A percentile compares a stretch with the other conserved stretches of the same genome.
These are phyloP conservation scores for Onthophagus sagittarius DNA, from an alignment of 2,888 invertebrate genomes.

Conservation along the genomic window DNA sequence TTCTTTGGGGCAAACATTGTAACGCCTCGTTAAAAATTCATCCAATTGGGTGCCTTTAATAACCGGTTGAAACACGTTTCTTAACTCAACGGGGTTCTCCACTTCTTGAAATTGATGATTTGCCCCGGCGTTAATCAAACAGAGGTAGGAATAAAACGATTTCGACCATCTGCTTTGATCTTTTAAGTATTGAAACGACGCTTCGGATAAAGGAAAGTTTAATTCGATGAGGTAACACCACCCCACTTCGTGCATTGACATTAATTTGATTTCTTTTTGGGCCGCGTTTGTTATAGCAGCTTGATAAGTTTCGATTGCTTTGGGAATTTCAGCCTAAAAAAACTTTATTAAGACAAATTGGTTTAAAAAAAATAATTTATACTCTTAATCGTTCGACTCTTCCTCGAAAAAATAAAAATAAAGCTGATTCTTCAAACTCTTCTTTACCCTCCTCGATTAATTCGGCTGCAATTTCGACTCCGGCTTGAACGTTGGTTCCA, in stretches of 20 bases:
- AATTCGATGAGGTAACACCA: constrained; percentile 64
- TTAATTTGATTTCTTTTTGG: constrained; percentile 61
- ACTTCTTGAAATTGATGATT: constrained; percentile 33
- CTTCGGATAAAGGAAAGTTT: constrained; percentile 54
- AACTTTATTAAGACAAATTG: neutral
- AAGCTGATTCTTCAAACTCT: constrained; percentile 58
- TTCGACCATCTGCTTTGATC: constrained; percentile 63
- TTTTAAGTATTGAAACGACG: constrained; percentile 54
- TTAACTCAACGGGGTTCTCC: constrained; percentile 37
- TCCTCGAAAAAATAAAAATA: constrained; percentile 65
- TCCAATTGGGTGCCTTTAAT: constrained; percentile 43
- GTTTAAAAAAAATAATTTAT: constrained; percentile 23
- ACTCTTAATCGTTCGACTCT: constrained; percentile 61
- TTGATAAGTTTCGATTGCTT: constrained; percentile 56
- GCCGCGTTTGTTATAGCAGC: constrained; percentile 55
- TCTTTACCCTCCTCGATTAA: constrained; percentile 53
- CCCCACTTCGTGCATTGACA: constrained; percentile 59
- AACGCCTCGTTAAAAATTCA: constrained; percentile 39
- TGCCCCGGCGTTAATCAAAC: constrained; percentile 47
- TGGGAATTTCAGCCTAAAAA: constrained; percentile 55
- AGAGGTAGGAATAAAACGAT: constrained; percentile 62
- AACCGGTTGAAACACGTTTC: constrained; percentile 31
- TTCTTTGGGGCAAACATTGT: constrained; percentile 34
- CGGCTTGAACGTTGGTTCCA: constrained; percentile 57
- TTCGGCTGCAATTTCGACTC: constrained; percentile 53